Evolutionary conservation across 2,888 invertebrate genomes (phyloP), one percentile per base, ranked within the genome.

Genomic region (Caenorhabditis imperialis): DNA sequence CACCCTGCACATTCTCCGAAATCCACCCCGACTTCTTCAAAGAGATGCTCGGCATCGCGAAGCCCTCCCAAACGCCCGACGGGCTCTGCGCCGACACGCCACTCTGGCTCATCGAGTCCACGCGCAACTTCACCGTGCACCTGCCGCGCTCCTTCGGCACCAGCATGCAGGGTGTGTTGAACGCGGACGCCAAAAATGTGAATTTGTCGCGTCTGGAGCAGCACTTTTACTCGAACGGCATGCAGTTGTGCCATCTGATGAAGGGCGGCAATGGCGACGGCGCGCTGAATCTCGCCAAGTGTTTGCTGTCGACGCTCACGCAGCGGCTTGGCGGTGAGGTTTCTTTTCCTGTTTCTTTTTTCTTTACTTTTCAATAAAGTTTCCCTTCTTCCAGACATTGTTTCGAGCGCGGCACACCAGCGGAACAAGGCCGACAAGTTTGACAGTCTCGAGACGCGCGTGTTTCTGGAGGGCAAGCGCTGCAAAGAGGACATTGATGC

Each of bases 271-370:
- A 70, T 48, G 54, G 50, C 12, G 70, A 75, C 16, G 55, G 45
- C 14, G 75, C 75, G 2, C 38, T 48, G 27, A 75, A 63, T 38
- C 65, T 79, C 14, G 38, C 79, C 3, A 62, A 73, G 33, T 77
- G 79, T 57, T 57, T 79, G 38, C 48, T 79, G 14, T 45, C 63
- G 8, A 75, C 75, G n/a, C 45, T 79, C 6, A 75, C 77, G 3
- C 77, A 79, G 45, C 67, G 79, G 16, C 60, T 79, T 12, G 77
- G 72, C 63, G 75, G 77, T n/a, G n/a, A n/a, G n/a, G n/a, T n/a
- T n/a, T n/a, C n/a, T n/a, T n/a, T n/a, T n/a, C n/a, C n/a, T n/a
- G n/a, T n/a, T 77, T 25, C 44, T 25, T n/a, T n/a, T n/a, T n/a
- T n/a, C n/a, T n/a, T n/a, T n/a, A n/a, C n/a, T n/a, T n/a, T 77